phyloP scores from a whole-genome alignment of 2,797 vertebrate species.

The Ceyx erithaca region DNA sequence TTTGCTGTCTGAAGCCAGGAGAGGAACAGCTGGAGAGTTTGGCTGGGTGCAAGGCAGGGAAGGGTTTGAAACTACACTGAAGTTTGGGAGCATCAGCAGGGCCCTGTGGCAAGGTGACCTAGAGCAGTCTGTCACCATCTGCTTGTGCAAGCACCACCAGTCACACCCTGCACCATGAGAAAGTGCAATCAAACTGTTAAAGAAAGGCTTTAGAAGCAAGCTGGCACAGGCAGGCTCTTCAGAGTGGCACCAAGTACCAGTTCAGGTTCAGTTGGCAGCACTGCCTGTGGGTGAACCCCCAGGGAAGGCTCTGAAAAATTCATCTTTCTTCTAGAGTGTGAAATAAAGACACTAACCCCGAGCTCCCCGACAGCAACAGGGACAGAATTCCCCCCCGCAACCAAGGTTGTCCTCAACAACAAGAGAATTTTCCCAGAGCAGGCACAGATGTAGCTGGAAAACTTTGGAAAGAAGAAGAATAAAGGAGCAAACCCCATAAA shows the following conservation, averaged over 20 bases:
- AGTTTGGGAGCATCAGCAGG: neutral
- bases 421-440: neutral
- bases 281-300: rapidly evolving
- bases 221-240: neutral
- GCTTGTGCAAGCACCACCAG: neutral
- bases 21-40: neutral
- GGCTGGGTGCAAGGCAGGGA: neutral
- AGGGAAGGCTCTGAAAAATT: neutral
- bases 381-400: neutral
- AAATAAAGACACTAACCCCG: neutral
- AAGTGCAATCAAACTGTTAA: neutral
- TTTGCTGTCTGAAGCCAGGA: neutral
- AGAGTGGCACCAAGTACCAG: rapidly evolving
- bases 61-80: neutral
- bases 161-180: neutral
- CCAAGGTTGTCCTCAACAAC: neutral
- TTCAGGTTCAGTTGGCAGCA: no score
- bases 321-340: rapidly evolving
- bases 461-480: rapidly evolving
- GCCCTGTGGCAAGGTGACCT: neutral
- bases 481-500: neutral
- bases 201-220: neutral
- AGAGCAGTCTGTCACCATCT: constrained; percentile 16
- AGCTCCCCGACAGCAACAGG: rapidly evolving
- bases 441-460: neutral